Evolutionary conservation across 1,140 invertebrate species (phyloP), one percentile per base, ranked within the genome.

Genomic region (Linepithema humile): DNA sequence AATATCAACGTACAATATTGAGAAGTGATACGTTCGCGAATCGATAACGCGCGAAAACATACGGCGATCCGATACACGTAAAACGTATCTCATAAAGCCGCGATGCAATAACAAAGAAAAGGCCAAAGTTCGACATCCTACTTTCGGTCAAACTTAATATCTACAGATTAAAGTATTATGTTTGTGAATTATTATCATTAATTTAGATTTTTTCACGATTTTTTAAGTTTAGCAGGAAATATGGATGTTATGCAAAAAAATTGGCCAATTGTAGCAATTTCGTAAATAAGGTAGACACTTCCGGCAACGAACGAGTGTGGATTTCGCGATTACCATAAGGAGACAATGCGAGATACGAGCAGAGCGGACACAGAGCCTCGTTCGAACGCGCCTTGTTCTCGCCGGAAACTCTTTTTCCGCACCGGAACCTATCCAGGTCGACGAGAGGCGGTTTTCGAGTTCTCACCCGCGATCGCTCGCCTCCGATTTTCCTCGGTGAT

Each of bases 361-460:
- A n/a, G 10, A n/a, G 38, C 5, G 43, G 17, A 12, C 10, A 74
- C 26, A 20, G 59, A 23, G 32, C 32, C 57, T 74, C 17, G 38
- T 60, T 64, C 59, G 74, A 20, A 9, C 48, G 17, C 48, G 4
- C 23, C 48, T 80, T 48, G 17, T 55, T 67, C 75, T 35, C 75
- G 64, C 64, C 75, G 65, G 60, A 57, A 77, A 48, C 53, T 57
- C 35, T 72, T 80, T 72, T 86, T 82, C 65, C 83, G 38, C 57
- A 59, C 48, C n/a, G 50, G 26, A 83, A 75, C 62, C 60, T 86
- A 82, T 86, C 60, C 72, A 67, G 84, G 84, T 86, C 84, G 84
- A 38, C 53, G 53, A 38, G 26, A 48, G 26, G 38, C 32, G 48
- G 32, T 35, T 62, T 85, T 85, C 62, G 50, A 62, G 57, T 85